Conservation (phyloP, 23 tunicate genomes). For the Botrylloides violaceus region DNA sequence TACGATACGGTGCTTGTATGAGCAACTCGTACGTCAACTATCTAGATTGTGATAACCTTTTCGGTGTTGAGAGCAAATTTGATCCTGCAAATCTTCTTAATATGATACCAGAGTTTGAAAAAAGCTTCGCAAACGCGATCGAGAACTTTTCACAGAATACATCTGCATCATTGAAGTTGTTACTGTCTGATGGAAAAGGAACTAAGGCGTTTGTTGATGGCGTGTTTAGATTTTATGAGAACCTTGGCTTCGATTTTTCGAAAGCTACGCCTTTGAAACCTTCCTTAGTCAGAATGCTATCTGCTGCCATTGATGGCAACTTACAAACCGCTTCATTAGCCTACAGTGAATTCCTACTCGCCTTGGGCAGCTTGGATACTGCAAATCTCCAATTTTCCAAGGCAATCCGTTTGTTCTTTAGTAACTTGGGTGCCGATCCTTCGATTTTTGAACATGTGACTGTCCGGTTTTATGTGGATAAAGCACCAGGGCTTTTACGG, state of each 20-base stretch:
- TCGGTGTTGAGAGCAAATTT: slow-evolving; percentile 19
- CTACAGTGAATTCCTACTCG: background rate
- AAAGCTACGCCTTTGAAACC: slow-evolving; percentile 4
- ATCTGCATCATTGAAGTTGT: background rate
- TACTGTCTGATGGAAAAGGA: slow-evolving; percentile 2
- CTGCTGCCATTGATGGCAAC: background rate
- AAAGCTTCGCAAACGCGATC: background rate
- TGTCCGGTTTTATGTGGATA: background rate
- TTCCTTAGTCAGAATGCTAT: background rate
- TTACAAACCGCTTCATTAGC: background rate
- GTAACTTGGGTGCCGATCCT: background rate
- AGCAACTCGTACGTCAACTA: slow-evolving; percentile 1
- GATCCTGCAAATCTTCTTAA: slow-evolving; percentile 11
- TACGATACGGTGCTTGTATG: slow-evolving; percentile 13
- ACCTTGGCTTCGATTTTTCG: slow-evolving; percentile 10
- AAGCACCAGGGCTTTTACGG: slow-evolving; percentile 1
- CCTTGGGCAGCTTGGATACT: slow-evolving; percentile 13
- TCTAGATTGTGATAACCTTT: slow-evolving; percentile 6
- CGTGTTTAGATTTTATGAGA: background rate
- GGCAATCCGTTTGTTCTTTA: background rate
- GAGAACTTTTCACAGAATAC: background rate
- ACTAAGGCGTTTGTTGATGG: background rate
- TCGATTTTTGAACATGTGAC: background rate
- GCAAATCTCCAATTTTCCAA: background rate
- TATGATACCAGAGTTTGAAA: slow-evolving; percentile 4